These are phyloP conservation scores for Pseudomugil gertrudae DNA, from an alignment of 2,797 vertebrate species.

Conservation along the genomic window DNA sequence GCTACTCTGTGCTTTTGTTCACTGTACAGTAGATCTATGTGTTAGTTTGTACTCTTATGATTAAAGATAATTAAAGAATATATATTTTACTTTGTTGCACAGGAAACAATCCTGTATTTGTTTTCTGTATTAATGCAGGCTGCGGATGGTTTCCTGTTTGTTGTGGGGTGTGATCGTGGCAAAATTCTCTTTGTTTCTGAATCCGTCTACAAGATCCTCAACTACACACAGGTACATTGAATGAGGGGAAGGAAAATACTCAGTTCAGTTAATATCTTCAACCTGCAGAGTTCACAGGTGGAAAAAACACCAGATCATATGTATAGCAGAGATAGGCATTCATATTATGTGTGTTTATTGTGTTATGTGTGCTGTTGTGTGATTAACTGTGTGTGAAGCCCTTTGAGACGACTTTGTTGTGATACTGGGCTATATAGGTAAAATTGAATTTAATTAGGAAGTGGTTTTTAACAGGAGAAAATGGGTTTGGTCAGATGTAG, in stretches of 20 bases:
- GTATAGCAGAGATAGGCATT: too few species aligned
- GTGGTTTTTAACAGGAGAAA: background rate
- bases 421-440: background rate
- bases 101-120: background rate
- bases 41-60: too few species aligned
- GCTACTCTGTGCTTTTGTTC: background rate
- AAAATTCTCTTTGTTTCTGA: conserved; percentile 99
- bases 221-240: conserved; percentile 95
- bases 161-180: conserved; percentile 97
- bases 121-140: conserved; percentile 81
- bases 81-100: background rate
- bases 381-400: too few species aligned
- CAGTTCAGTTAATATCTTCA: too few species aligned
- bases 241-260: background rate
- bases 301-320: too few species aligned
- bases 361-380: too few species aligned
- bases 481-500: background rate
- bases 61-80: too few species aligned
- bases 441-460: too few species aligned
- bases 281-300: too few species aligned
- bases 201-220: conserved; percentile 98
- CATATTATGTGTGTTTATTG: too few species aligned
- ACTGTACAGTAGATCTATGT: background rate
- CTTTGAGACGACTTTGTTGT: too few species aligned
- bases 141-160: conserved; percentile 98